phyloP scores from a whole-genome alignment of 1,140 invertebrate genomes.

The Globodera rostochiensis region DNA sequence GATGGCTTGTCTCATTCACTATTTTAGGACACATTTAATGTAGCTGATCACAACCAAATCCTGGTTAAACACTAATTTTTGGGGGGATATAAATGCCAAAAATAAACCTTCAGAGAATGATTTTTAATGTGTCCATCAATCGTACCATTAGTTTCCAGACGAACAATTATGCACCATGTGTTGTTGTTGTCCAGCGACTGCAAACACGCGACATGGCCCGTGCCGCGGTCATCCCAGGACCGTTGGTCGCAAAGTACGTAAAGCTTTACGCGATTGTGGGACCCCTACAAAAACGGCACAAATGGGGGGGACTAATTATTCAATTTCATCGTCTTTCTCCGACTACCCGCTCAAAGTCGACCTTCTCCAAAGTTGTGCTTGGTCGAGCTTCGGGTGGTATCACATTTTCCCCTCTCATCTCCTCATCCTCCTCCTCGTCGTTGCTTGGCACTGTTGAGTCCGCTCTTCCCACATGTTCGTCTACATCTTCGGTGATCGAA shows the following conservation, averaged over 20 bases:
- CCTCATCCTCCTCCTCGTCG: slow-evolving; percentile 3
- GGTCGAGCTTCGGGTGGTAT: slow-evolving; percentile 17
- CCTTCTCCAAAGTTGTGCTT: slow-evolving; percentile 27
- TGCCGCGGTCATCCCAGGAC: slow-evolving; percentile 61
- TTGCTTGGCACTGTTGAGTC: slow-evolving; percentile 9
- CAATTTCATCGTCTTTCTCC: slow-evolving; percentile 18
- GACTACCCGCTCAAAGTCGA: slow-evolving; percentile 45
- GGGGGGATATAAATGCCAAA: background rate
- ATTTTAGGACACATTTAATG: background rate
- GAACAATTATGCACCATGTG: slow-evolving; percentile 56
- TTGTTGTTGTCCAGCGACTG: slow-evolving; percentile 34
- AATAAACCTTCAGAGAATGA: background rate
- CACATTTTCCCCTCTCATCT: background rate
- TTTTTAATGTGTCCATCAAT: background rate
- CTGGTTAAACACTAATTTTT: background rate
- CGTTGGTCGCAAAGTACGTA: slow-evolving; percentile 64
- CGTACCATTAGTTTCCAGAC: slow-evolving; percentile 54
- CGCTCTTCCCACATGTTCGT: slow-evolving; percentile 8
- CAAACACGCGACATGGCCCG: slow-evolving; percentile 63
- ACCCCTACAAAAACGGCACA: slow-evolving; percentile 21
- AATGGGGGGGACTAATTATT: slow-evolving; percentile 5
- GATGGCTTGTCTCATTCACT: background rate
- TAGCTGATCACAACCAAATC: too few relatives aligned
- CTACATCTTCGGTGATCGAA: background rate
- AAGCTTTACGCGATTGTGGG: slow-evolving; percentile 60